phyloP scores from a whole-genome alignment of 2,888 invertebrate species.

The Reticulitermes lucifugus region DNA sequence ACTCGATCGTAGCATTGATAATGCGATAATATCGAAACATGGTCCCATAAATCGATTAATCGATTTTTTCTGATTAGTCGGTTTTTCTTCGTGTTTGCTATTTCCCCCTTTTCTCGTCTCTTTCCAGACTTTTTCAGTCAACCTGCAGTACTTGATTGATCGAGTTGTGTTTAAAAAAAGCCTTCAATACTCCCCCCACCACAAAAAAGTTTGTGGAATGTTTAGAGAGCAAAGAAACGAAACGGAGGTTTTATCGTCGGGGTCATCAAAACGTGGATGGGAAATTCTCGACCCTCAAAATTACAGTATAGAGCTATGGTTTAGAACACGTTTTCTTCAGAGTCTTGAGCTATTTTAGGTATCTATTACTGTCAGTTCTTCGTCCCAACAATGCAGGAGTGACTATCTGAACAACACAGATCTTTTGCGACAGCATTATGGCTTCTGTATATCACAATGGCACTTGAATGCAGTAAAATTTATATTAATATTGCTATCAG shows the following conservation, averaged over 20 bases:
- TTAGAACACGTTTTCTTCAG: background rate
- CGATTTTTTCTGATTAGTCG: background rate
- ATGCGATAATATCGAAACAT: too few relatives aligned
- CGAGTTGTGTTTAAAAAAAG: background rate
- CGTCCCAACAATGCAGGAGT: background rate
- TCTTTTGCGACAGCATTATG: background rate
- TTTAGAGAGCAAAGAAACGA: background rate
- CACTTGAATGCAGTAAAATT: background rate
- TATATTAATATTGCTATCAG: background rate
- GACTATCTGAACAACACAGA: background rate
- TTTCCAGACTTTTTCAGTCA: background rate
- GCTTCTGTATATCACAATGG: background rate
- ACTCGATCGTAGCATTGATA: too few relatives aligned
- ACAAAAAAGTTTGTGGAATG: background rate
- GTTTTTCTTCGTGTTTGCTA: background rate
- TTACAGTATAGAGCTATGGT: background rate
- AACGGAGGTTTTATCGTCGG: background rate
- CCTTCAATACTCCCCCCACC: background rate
- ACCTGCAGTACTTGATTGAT: constrained; percentile 18
- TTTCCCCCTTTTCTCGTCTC: background rate
- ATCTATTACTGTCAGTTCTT: background rate
- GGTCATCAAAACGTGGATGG: constrained; percentile 30
- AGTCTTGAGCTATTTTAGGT: background rate
- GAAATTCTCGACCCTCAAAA: constrained; percentile 11
- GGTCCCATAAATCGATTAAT: background rate